Evolutionary conservation across 2,113 vertebrate genomes (phyloP), one percentile per base, ranked within the genome.

Genomic region (Pterocles gutturalis): DNA sequence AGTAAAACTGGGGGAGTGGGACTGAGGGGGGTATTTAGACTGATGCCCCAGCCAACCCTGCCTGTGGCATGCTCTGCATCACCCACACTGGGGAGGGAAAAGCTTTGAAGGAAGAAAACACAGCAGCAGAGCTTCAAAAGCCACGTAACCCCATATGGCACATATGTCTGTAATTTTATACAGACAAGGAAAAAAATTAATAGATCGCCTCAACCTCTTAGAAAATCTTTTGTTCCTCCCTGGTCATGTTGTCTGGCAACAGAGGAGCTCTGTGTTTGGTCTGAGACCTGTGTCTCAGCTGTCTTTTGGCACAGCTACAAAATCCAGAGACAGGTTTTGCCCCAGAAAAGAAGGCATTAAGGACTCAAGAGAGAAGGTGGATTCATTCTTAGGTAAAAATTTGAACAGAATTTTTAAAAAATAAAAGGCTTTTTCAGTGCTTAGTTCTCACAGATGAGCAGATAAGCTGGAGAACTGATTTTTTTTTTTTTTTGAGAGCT

Each of bases 1-100:
- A 78, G 45, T 17, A 48, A 66, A 70, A 53, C 26, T 25, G 17
- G 6, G 5, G 13, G 17, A 83, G 7, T 28, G 38, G 38, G 34
- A n/a, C 14, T 17, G 24, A 62, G 17, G 1, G 0, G 25, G 9
- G 20, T 34, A 13, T 60, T 91, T 55, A 18, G 10, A 49, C 2
- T 0, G 1, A 65, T 19, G 2, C 18, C 11, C 5, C 45, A 24
- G 36, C 14, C 14, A 2, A 5, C 58, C 22, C 21, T 65, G 10
- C 28, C 24, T 11, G 4, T 29, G 33, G 11, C 33, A 18, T 7
- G 7, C 33, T 80, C 51, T 65, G 31, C 9, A 31, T 31, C 60
- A 60, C 20, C 26, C 53, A 8, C 6, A 7, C 31, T n/a, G 21
- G 7, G 34, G 22, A 67, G 3, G 1, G 9, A 60, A 48, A 71